Evolutionary conservation across 2,888 invertebrate genomes (phyloP), one percentile per base, ranked within the genome.

Genomic region (Drosophila anomelani): DNA sequence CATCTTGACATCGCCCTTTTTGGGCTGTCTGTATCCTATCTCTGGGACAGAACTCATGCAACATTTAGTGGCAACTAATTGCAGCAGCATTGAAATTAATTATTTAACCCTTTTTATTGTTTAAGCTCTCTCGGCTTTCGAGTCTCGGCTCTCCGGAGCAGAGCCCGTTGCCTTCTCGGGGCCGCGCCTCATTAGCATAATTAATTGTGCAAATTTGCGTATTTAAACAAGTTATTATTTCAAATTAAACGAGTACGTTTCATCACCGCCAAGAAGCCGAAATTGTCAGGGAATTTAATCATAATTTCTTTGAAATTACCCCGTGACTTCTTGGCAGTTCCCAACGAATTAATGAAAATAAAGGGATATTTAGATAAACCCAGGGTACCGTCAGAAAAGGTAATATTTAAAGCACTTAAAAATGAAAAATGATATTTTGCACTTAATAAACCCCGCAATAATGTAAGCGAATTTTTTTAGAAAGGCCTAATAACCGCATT

Each of bases 51-150:
- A 78, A 59, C 75, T 90, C 89, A 89, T 90, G 85, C 85, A 88
- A 90, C 83, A 89, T 90, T 90, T 88, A 90, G 85, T 81, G 81
- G 78, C 78, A 79, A 88, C 81, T 88, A 88, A 90, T 89, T 90
- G 88, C 85, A 88, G 76, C 82, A 78, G 88, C 82, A 80, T 90
- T 89, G 78, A 90, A 89, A 89, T 89, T 90, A 89, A 89, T 89
- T 89, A 88, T 90, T 88, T 86, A 89, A 89, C 90, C 89, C 90
- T 89, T 89, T 85, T 85, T 88, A 85, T 85, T 85, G 89, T 85
- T 89, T 89, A 85, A 85, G 82, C 77, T 71, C 43, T 76, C 74
- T 57, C 55, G 53, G 60, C 63, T 69, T 69, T 56, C 49, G 56
- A 36, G 55, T 55, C 59, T 66, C 61, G 41, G 41, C 41, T 34